phyloP scores from a whole-genome alignment of 2,113 vertebrate genomes.

The Epinephelus moara region DNA sequence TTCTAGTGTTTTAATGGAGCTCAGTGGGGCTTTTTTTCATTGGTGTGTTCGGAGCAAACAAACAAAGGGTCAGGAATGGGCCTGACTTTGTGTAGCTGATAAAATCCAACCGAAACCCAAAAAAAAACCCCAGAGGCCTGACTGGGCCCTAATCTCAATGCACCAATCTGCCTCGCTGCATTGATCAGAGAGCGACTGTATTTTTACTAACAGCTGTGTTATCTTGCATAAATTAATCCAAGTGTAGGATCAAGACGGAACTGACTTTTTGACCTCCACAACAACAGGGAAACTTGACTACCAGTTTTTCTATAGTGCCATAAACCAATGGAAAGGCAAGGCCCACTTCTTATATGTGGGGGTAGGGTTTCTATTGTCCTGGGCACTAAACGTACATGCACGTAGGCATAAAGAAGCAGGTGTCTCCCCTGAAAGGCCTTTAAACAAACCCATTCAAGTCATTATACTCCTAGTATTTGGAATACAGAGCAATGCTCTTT shows the following conservation, averaged over 20 bases:
- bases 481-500: conserved; percentile 26
- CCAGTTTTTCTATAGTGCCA: conserved; percentile 14
- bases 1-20: conserved; percentile 1
- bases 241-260: neutral
- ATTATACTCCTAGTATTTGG: conserved; percentile 31
- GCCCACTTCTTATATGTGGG: neutral
- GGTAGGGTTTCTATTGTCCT: conserved; percentile 27
- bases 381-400: conserved; percentile 23
- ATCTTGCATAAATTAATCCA: neutral
- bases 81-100: neutral
- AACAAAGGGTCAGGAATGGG: neutral
- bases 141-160: neutral
- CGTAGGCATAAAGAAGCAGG: conserved; percentile 46
- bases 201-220: neutral
- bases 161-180: neutral
- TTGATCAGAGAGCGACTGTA: neutral
- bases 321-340: conserved; percentile 2
- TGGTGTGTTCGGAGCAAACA: neutral
- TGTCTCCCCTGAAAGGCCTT: conserved; percentile 49
- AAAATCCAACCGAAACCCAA: neutral
- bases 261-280: neutral
- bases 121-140: neutral
- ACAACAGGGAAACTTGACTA: neutral
- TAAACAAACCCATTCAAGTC: conserved; percentile 49
- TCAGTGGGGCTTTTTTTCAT: conserved; percentile 8